Evolutionary conservation across 2,888 invertebrate genomes (phyloP), one percentile per base, ranked within the genome.

Genomic region (Macrosoma leucophasiata): DNA sequence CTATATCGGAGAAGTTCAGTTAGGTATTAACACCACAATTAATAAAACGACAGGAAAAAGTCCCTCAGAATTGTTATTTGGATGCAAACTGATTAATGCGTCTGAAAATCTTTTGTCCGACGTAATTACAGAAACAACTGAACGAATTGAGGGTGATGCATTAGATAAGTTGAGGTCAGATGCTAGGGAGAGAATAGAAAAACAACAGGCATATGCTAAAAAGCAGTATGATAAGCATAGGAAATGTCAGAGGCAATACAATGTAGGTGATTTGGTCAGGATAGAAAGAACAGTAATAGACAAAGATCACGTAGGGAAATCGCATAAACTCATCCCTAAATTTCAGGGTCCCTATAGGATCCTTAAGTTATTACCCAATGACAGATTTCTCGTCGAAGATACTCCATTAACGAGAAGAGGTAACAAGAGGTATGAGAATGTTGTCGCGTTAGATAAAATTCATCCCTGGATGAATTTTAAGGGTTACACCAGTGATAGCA

Each of bases 341-440:
- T 48, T 29, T 24, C 29, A 41, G 17, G 48, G 48, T 0, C 50
- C 51, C 3, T 51, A 53, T 11, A 22, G 48, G 9, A 46, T 49
- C 14, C 41, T 29, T 14, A 51, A 48, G 11, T n/a, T 48, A 0
- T 27, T 54, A 3, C 43, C 46, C 0, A 45, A 54, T 26, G 50
- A 52, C 13, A 30, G 52, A 6, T 52, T 41, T 24, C 13, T 52
- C 0, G 23, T 50, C 1, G 51, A 50, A 15, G 53, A 55, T 24
- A 53, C 55, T 3, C 50, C 50, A 1, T 4, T 53, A 1, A 50
- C 50, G 2, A 38, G 17, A 19, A 46, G 41, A 9, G 41, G 47
- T n/a, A n/a, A n/a, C 6, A 39, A 9, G 9, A 20, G 28, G 0
- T 54, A 51, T 13, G 49, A 50, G 21, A 17, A 29, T n/a, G 18